These are phyloP conservation scores for Ciconia boyciana DNA, from an alignment of 2,113 vertebrate species.

Conservation along the genomic window DNA sequence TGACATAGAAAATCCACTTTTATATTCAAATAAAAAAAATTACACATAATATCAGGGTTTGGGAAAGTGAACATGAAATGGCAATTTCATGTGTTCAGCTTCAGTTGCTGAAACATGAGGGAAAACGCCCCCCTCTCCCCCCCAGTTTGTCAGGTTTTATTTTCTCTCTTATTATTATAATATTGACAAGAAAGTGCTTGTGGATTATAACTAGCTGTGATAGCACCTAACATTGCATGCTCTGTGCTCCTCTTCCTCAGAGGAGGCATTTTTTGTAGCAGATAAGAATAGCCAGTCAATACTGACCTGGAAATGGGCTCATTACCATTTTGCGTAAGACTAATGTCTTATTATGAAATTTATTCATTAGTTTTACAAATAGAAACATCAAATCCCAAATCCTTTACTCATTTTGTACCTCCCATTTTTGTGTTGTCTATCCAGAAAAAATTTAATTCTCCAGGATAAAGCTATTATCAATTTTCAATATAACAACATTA, in stretches of 20 bases:
- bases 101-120: neutral
- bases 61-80: neutral
- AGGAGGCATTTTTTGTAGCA: neutral
- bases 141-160: neutral
- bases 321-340: neutral
- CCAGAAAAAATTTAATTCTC: neutral
- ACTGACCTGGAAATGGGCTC: neutral
- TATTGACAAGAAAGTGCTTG: neutral
- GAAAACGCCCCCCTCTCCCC: accelerated
- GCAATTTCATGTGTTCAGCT: neutral
- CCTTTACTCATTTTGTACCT: neutral
- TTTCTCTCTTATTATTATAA: neutral
- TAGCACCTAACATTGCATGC: neutral
- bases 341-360: neutral
- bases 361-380: neutral
- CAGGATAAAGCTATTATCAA: neutral
- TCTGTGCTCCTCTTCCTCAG: neutral
- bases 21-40: neutral
- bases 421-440: neutral
- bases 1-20: constrained; percentile 1
- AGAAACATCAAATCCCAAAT: neutral
- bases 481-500: neutral
- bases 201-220: neutral
- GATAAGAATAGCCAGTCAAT: neutral
- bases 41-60: neutral